Percentiles rank a stretch among this genome's conserved stretches.
Conservation (phyloP, 2,888 invertebrate genomes). For the Chromoteleia sp. region DNA sequence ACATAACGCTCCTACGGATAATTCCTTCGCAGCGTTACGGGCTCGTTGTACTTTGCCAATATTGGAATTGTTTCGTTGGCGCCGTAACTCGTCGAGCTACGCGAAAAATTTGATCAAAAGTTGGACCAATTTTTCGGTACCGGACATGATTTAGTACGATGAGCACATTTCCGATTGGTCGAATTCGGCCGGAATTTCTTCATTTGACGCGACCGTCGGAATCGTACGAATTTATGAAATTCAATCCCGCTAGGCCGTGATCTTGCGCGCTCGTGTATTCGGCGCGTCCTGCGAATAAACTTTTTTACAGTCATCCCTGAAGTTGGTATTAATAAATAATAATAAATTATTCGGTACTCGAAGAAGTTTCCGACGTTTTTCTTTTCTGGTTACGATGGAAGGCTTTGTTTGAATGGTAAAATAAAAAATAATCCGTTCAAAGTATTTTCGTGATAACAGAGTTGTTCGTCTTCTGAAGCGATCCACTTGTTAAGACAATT, state of each 20-base stretch:
- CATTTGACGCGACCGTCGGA: neutral
- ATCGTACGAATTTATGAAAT: conserved; percentile 23
- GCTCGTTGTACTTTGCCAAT: conserved; percentile 36
- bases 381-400: no score
- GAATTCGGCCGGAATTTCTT: conserved; percentile 28
- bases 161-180: conserved; percentile 6
- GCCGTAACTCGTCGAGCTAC: conserved; percentile 25
- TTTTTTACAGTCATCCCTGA: no score
- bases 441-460: no score
- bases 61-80: conserved; percentile 53
- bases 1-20: conserved; percentile 42
- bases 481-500: no score
- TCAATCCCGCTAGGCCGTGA: neutral
- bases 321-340: no score
- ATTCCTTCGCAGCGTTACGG: conserved; percentile 34
- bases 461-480: no score
- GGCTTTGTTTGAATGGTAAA: no score
- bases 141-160: conserved; percentile 28
- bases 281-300: no score
- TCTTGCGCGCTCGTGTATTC: no score
- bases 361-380: no score
- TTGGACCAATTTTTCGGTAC: conserved; percentile 40
- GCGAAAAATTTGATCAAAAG: conserved; percentile 54
- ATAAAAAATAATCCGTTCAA: no score
- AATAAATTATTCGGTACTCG: no score